A percentile compares a stretch with the other conserved stretches of the same genome.
These are phyloP conservation scores for Cotesia glomerata DNA, from an alignment of 1,140 invertebrate species.

Conservation along the genomic window DNA sequence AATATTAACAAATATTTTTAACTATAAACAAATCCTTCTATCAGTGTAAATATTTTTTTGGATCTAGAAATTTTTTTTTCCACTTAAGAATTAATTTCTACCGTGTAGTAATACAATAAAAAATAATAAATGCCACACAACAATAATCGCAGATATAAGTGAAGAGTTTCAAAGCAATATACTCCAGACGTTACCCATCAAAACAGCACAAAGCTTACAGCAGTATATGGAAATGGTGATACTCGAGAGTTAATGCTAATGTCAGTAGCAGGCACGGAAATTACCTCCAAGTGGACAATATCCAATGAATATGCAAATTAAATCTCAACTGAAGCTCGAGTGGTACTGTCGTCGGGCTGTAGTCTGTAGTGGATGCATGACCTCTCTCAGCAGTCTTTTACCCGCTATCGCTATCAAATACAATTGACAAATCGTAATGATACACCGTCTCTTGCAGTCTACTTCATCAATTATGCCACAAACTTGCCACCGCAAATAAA, in stretches of 20 bases:
- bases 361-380: conserved; percentile 5
- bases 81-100: too few relatives aligned
- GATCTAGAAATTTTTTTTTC: too few relatives aligned
- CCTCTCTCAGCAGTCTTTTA: not conserved
- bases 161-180: conserved; percentile 11
- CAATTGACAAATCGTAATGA: conserved; percentile 19
- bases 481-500: not conserved
- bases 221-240: not conserved
- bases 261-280: conserved; percentile 22
- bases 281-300: conserved; percentile 24
- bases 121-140: too few relatives aligned
- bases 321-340: not conserved
- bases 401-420: not conserved
- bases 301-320: conserved; percentile 25
- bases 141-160: not conserved
- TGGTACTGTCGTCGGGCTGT: conserved; percentile 17
- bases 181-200: not conserved
- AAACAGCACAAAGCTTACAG: not conserved
- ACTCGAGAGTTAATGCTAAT: not conserved
- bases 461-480: conserved; percentile 4
- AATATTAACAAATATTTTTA: too few relatives aligned
- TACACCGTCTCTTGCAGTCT: conserved; percentile 9
- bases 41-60: too few relatives aligned
- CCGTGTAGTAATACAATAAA: too few relatives aligned
- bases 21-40: too few relatives aligned